Percentiles rank a stretch among this genome's conserved stretches.
Conservation (phyloP, 2,113 vertebrate genomes). For the Rallus limicola region DNA sequence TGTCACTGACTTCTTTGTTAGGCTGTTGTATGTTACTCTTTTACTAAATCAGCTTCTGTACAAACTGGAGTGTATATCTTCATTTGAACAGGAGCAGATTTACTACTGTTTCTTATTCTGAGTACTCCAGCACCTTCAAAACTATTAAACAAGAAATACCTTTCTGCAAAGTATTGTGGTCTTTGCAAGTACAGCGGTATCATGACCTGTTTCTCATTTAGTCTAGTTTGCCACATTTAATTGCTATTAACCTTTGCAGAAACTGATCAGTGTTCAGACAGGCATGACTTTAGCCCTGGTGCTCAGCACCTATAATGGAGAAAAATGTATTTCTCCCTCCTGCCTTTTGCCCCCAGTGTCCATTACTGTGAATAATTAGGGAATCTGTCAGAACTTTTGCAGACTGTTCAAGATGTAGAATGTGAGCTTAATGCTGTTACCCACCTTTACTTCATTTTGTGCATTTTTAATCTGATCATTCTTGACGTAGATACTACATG, state of each 20-base stretch:
- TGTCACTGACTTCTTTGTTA: background rate
- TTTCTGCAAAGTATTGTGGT: constrained; percentile 73
- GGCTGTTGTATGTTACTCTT: background rate
- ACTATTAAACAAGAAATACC: constrained; percentile 71
- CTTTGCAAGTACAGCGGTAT: constrained; percentile 81
- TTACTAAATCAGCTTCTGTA: constrained; percentile 20
- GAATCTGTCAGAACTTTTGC: constrained; percentile 80
- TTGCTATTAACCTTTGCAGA: constrained; percentile 90
- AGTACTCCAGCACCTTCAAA: constrained; percentile 39
- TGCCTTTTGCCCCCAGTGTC: constrained; percentile 80
- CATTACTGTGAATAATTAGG: constrained; percentile 85
- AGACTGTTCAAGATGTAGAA: constrained; percentile 69
- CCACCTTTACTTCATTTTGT: constrained; percentile 77
- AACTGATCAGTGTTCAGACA: constrained; percentile 86
- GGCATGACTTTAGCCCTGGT: constrained; percentile 83
- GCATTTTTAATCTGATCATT: constrained; percentile 79
- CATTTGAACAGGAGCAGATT: constrained; percentile 14
- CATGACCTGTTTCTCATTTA: constrained; percentile 85
- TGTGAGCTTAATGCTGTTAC: constrained; percentile 69
- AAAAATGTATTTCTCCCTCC: constrained; percentile 78
- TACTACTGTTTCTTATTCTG: constrained; percentile 27
- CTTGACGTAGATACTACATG: constrained; percentile 68
- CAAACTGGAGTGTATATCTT: background rate
- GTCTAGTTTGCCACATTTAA: constrained; percentile 87
- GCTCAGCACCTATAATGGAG: constrained; percentile 80